Conservation (phyloP, 2,888 invertebrate species). For the Trypoxylon attenuatum region DNA sequence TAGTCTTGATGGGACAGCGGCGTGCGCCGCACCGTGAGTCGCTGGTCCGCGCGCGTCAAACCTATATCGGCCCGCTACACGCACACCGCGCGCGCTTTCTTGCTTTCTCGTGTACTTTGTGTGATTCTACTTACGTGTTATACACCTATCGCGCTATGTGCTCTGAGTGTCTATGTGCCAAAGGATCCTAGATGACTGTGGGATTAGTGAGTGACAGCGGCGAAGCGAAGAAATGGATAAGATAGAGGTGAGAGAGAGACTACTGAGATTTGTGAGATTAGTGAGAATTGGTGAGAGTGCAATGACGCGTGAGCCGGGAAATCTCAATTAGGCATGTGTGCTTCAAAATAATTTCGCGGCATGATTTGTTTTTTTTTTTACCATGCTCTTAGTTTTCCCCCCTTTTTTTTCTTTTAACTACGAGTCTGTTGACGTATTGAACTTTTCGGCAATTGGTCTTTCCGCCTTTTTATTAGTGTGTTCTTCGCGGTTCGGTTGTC, state of each 20-base stretch:
- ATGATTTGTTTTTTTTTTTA: slow-evolving; percentile 10
- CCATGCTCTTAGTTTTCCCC: no score
- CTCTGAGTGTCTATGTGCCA: slow-evolving; percentile 63
- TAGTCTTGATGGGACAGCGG: slow-evolving; percentile 80
- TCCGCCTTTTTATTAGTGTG: no score
- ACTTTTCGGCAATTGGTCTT: no score
- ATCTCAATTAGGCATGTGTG: not conserved
- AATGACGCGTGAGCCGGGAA: not conserved
- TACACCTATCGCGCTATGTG: slow-evolving; percentile 56
- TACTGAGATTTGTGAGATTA: not conserved
- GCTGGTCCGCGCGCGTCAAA: slow-evolving; percentile 69
- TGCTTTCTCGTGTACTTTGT: slow-evolving; percentile 26
- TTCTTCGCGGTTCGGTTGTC: no score
- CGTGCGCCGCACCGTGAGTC: slow-evolving; percentile 77
- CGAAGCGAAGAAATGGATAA: slow-evolving; percentile 71
- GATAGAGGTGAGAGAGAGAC: slow-evolving; percentile 67
- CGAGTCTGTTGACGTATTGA: no score
- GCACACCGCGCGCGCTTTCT: slow-evolving; percentile 48
- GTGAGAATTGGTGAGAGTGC: slow-evolving; percentile 2
- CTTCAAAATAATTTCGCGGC: slow-evolving; percentile 19
- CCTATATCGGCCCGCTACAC: slow-evolving; percentile 56
- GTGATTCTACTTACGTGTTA: not conserved
- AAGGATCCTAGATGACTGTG: slow-evolving; percentile 70
- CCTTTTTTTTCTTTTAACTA: no score
- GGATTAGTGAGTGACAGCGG: slow-evolving; percentile 68